Conservation (phyloP, 2,113 vertebrate species). For the Oenanthe melanoleuca region DNA sequence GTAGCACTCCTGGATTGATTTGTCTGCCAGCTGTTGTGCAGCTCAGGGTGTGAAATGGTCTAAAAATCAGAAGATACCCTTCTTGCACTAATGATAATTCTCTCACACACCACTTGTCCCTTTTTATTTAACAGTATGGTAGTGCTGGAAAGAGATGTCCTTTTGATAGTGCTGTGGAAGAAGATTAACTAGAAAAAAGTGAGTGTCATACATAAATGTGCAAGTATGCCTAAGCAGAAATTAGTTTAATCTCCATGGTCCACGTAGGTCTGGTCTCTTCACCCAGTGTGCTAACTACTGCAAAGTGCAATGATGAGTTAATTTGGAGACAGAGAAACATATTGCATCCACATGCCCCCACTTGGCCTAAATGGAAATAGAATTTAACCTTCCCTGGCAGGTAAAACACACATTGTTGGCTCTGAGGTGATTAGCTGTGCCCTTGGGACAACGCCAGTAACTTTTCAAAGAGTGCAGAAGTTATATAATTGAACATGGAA, state of each 20-base stretch:
- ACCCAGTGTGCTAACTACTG: not conserved
- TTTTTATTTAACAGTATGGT: not conserved
- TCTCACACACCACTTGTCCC: accelerated
- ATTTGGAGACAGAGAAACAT: not conserved
- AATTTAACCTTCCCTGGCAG: not conserved
- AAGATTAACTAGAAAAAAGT: not conserved
- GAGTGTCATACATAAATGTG: not conserved
- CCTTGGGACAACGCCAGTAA: not conserved
- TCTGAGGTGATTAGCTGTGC: not conserved
- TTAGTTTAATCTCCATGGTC: not conserved
- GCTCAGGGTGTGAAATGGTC: not conserved
- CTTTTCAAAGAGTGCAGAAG: not conserved
- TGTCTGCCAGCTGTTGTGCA: not conserved
- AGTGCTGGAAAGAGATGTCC: not conserved
- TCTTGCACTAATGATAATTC: not conserved
- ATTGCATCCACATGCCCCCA: not conserved
- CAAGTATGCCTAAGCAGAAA: not conserved
- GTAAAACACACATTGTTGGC: not conserved
- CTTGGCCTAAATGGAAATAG: not conserved
- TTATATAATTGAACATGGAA: not conserved
- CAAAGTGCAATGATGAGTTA: not conserved
- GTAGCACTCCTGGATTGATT: not conserved
- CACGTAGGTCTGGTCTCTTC: not conserved
- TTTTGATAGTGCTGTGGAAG: not conserved
- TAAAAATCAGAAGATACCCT: not conserved